Evolutionary conservation across 2,113 vertebrate genomes (phyloP).

Genomic region (Mesocricetus auratus): DNA sequence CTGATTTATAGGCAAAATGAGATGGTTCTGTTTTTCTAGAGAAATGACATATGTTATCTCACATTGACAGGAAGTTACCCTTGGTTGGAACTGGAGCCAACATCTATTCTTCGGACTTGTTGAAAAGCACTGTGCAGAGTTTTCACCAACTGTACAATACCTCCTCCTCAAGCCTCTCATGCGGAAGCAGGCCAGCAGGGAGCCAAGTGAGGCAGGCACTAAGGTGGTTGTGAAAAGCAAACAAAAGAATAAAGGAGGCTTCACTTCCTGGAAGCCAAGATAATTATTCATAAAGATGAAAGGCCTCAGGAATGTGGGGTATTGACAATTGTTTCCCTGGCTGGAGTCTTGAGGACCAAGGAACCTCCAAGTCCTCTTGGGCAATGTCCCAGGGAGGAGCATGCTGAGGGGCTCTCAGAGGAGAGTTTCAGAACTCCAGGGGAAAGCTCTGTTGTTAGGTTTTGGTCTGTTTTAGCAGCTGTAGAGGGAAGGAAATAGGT

Average conservation of each 20-base stretch:
- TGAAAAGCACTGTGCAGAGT: not conserved
- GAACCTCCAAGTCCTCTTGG: not conserved
- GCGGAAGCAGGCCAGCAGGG: not conserved
- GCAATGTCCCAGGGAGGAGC: not conserved
- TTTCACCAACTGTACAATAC: not conserved
- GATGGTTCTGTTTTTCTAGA: not conserved
- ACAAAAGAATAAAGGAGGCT: not conserved
- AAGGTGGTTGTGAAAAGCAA: not conserved
- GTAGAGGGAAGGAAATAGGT: not conserved
- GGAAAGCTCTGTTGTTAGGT: not conserved
- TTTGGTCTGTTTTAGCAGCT: not conserved
- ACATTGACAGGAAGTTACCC: slow-evolving; percentile 14
- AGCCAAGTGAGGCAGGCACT: not conserved
- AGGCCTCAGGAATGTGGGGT: not conserved
- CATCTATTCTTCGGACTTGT: not conserved
- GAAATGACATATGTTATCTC: slow-evolving; percentile 3
- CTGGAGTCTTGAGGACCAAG: not conserved
- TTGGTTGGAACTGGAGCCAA: not conserved
- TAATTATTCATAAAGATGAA: not conserved
- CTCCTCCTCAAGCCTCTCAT: not conserved
- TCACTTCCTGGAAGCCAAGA: not conserved
- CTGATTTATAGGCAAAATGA: slow-evolving; percentile 20
- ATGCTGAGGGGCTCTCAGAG: not conserved
- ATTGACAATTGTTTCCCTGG: not conserved
- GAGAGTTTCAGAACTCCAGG: not conserved